These are phyloP conservation scores for Drymodes brunneopygia DNA, from an alignment of 2,113 vertebrate species.

Conservation along the genomic window DNA sequence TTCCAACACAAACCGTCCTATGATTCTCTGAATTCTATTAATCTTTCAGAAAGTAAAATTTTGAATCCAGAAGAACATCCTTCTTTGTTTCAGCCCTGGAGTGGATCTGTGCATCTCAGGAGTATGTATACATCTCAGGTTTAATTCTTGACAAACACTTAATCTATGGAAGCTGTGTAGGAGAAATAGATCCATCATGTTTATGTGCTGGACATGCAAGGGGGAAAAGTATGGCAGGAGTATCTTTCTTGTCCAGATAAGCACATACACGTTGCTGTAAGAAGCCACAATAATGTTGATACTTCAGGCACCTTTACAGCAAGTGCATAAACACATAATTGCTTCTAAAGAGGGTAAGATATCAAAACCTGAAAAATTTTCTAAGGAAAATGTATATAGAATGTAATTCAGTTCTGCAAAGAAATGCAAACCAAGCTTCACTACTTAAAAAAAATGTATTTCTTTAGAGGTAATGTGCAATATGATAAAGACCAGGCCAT, in stretches of 20 bases:
- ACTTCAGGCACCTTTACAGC: not conserved
- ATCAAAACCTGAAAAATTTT: not conserved
- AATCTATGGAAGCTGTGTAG: not conserved
- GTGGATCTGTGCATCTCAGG: not conserved
- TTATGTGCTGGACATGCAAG: not conserved
- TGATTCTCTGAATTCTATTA: not conserved
- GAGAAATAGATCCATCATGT: not conserved
- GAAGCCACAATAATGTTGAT: not conserved
- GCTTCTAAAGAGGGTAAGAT: not conserved
- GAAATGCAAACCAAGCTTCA: not conserved
- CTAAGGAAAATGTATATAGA: not conserved
- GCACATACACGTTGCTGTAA: not conserved
- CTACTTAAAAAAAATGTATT: not conserved
- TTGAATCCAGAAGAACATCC: not conserved
- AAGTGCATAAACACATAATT: not conserved
- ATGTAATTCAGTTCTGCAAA: not conserved
- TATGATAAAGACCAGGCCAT: not conserved
- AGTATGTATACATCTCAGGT: not conserved
- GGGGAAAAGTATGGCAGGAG: not conserved
- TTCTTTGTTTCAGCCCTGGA: not conserved
- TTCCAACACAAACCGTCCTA: not conserved
- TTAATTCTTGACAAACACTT: not conserved
- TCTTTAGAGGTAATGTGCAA: not conserved
- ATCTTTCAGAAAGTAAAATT: not conserved
- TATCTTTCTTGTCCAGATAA: not conserved